phyloP scores from a whole-genome alignment of 2,113 vertebrate genomes.

The Heterochromis multidens region DNA sequence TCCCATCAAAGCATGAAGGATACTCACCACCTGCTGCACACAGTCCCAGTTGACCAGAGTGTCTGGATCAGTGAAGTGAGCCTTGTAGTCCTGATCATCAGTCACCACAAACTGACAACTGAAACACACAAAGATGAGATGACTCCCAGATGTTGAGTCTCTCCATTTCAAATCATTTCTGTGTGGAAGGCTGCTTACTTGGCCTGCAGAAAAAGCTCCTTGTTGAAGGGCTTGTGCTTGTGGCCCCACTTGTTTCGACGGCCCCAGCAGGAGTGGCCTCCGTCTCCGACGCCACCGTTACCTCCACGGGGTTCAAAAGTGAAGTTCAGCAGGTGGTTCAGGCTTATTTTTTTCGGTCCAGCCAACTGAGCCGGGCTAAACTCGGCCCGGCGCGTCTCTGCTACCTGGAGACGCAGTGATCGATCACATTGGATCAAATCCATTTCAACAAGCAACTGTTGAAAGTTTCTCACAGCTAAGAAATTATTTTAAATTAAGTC shows the following conservation, averaged over 20 bases:
- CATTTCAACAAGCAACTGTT: not conserved
- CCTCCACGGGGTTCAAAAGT: slow-evolving; percentile 97
- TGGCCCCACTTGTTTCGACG: slow-evolving; percentile 97
- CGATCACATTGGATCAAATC: not conserved
- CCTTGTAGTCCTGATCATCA: slow-evolving; percentile 95
- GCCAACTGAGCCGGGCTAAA: slow-evolving; percentile 98
- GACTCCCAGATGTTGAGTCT: not conserved
- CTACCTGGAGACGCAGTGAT: slow-evolving; percentile 81
- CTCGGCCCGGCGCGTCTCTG: slow-evolving; percentile 94
- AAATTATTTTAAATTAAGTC: not conserved
- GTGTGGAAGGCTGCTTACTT: slow-evolving; percentile 82
- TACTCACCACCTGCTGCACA: slow-evolving; percentile 96
- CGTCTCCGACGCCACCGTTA: slow-evolving; percentile 79
- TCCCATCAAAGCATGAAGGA: accelerated
- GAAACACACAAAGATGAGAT: slow-evolving; percentile 16
- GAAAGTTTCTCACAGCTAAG: accelerated
- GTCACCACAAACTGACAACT: slow-evolving; percentile 99
- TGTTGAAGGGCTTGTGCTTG: slow-evolving; percentile 95
- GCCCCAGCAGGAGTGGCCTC: slow-evolving; percentile 87
- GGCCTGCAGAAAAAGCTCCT: slow-evolving; percentile 98
- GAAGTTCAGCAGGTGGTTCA: slow-evolving; percentile 98
- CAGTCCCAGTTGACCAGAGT: slow-evolving; percentile 98
- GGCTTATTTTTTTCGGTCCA: slow-evolving; percentile 97
- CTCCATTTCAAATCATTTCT: not conserved
- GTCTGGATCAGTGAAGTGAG: slow-evolving; percentile 97